Base-by-base conservation (phyloP, 2,888 invertebrate genomes). In the Drosophila koepferae region DNA sequence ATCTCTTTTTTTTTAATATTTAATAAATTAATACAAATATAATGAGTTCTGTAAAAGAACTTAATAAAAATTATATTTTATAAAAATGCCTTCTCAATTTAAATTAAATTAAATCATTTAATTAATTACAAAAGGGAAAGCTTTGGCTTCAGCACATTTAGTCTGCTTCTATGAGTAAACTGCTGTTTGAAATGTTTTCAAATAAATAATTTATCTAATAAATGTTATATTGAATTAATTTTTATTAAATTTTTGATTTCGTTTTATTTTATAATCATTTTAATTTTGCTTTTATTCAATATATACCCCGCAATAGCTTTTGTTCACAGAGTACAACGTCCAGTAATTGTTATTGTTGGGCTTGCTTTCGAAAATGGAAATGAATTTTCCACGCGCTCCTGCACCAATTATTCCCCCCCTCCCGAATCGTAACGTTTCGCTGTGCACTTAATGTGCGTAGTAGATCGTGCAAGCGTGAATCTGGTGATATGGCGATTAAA, bases 401-500 rank as follows among this genome's bases (percentile, higher is more conserved):
- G 68, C 59, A 28, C 59, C 72, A 59, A 56, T 63, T 54, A 54
- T 51, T 23, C 18, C 7, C 18, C 34, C 28, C 36, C 43, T 14
- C 18, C 23, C 31, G 6, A 28, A n/a, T 46, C 43, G 8, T 8
- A 34, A 0, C 20, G 31, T 34, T 43, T 46, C 12, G 44, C 46
- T 49, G 55, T 75, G 76, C 81, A 83, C 86, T 88, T 88, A 84
- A 84, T 84, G 89, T 86, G 84, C 78, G 84, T 84, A 86, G 83
- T 88, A 89, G 84, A 84, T 86, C 89, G 89, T 72, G 89, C 80
- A 85, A 84, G 85, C 89, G 85, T 89, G 81, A 85, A 85, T 86
- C 85, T 85, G 89, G 84, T 77, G 85, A 85, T 85, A 85, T 80
- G 82, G 80, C 87, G 85, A 86, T 89, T 89, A 89, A 87, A 89